A percentile compares a stretch with the other conserved stretches of the same genome.
These are phyloP conservation scores for Vidua macroura DNA, from an alignment of 2,113 vertebrate species.

Conservation along the genomic window DNA sequence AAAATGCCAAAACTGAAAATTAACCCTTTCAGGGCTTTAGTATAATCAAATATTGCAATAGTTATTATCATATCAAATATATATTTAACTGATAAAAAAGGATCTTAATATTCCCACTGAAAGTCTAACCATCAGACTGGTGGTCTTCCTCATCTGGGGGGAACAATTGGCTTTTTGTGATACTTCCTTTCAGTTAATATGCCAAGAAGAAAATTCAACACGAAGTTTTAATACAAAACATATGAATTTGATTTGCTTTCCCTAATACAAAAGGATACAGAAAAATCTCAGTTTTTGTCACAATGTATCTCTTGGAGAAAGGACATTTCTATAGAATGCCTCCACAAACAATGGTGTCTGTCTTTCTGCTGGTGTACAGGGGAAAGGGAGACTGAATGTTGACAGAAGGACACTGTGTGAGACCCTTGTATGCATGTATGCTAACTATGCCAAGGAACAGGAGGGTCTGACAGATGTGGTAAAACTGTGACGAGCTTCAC, in stretches of 20 bases:
- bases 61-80: not conserved
- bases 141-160: not conserved
- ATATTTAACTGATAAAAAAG: not conserved
- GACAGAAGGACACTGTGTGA: not conserved
- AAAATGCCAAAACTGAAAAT: slow-evolving; percentile 35
- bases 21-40: not conserved
- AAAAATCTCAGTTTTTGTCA: not conserved
- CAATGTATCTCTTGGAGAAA: not conserved
- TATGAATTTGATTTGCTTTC: not conserved
- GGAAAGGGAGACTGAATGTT: not conserved
- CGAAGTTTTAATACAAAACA: not conserved
- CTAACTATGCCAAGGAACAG: not conserved
- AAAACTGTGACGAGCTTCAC: not conserved
- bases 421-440: not conserved
- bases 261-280: not conserved
- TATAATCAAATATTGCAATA: not conserved
- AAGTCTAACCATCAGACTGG: no score
- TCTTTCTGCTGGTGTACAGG: not conserved
- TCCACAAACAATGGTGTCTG: not conserved
- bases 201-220: not conserved
- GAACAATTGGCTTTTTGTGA: not conserved
- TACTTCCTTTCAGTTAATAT: not conserved
- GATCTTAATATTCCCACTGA: not conserved
- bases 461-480: not conserved
- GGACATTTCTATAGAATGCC: not conserved